Evolutionary conservation across 2,888 invertebrate species (phyloP).

Genomic region (Lithodes maja): DNA sequence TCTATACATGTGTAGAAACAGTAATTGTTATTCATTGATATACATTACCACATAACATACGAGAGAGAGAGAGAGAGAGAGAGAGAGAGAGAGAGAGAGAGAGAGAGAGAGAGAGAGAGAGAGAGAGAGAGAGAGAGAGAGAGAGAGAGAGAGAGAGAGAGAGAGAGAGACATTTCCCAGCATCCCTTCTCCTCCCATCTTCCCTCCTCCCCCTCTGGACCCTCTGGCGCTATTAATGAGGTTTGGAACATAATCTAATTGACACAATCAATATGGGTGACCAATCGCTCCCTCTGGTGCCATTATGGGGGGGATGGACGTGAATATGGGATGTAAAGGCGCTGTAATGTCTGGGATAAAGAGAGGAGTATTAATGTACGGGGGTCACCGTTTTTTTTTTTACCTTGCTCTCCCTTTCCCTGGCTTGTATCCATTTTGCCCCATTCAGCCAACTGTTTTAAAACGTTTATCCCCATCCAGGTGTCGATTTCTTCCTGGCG

Average conservation of each 20-base stretch:
- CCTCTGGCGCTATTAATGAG: conserved; percentile 51
- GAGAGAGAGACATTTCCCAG: not conserved
- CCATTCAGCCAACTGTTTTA: too few species aligned
- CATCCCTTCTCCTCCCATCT: conserved; percentile 14
- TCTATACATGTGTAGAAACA: too few species aligned
- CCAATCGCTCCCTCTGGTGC: conserved; percentile 48
- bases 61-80: too few species aligned
- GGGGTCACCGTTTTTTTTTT: too few species aligned
- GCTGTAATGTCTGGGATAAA: not conserved
- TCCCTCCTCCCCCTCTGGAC: not conserved
- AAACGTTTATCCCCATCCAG: too few species aligned
- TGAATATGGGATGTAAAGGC: not conserved
- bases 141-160: conserved; percentile 8
- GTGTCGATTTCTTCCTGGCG: too few species aligned
- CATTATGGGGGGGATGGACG: conserved; percentile 12
- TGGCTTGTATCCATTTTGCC: too few species aligned
- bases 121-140: conserved; percentile 22
- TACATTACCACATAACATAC: too few species aligned
- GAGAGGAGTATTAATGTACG: not conserved
- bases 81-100: too few species aligned
- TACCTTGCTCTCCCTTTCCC: too few species aligned
- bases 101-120: not conserved
- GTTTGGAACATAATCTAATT: conserved; percentile 50
- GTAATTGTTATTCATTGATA: too few species aligned
- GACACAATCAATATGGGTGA: conserved; percentile 52